These are phyloP conservation scores for Paedocypris micromegethes DNA, from an alignment of 2,797 vertebrate genomes.

Conservation along the genomic window DNA sequence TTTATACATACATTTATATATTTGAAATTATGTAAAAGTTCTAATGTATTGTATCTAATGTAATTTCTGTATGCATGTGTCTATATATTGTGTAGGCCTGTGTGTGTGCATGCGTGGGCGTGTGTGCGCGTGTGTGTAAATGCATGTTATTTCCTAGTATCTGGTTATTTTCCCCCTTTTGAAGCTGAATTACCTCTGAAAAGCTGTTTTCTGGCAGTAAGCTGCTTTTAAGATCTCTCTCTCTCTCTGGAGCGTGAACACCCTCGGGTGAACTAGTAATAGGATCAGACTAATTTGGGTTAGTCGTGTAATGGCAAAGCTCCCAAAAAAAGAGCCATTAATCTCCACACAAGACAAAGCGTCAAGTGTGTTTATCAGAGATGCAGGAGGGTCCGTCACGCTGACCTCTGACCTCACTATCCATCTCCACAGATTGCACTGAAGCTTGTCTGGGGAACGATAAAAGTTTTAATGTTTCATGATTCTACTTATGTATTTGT, in stretches of 20 bases:
- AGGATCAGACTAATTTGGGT: conserved; percentile 46
- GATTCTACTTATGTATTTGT: too few relatives aligned
- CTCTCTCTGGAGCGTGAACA: conserved; percentile 26
- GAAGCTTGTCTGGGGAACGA: too few relatives aligned
- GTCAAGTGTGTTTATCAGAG: conserved; percentile 34
- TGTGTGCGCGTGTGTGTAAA: too few relatives aligned
- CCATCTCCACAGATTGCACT: too few relatives aligned
- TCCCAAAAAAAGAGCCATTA: conserved; percentile 10
- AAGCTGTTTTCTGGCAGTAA: background rate
- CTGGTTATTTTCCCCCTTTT: too few relatives aligned
- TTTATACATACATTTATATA: too few relatives aligned
- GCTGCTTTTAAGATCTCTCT: background rate
- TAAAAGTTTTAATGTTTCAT: too few relatives aligned
- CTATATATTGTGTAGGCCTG: too few relatives aligned
- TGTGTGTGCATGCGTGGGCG: too few relatives aligned
- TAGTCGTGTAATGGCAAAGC: conserved; percentile 42
- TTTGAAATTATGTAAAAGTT: too few relatives aligned
- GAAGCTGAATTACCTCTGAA: background rate
- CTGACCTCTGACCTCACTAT: conserved; percentile 5
- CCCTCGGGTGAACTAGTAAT: conserved; percentile 40
- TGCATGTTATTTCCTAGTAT: background rate
- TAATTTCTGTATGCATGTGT: too few relatives aligned
- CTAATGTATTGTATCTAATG: too few relatives aligned
- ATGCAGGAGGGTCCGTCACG: conserved; percentile 15
- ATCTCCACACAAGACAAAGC: conserved; percentile 22